Evolutionary conservation across 2,888 invertebrate species (phyloP).

Genomic region (Drosophila greeni): DNA sequence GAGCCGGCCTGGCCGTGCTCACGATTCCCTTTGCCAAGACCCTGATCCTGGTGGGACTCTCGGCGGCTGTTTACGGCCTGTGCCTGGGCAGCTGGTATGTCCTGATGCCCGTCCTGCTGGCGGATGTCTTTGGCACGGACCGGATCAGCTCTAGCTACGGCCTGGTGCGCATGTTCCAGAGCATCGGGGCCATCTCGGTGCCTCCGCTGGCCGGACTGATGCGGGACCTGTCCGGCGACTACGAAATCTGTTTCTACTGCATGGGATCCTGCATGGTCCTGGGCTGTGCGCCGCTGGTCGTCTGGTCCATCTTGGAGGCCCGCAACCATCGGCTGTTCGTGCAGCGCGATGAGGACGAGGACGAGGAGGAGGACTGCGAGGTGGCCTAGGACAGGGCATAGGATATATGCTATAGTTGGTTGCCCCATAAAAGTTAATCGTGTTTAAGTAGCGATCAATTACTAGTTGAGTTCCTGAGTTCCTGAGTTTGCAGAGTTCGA

Average conservation of each 20-base stretch:
- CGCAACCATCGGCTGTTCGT: conserved; percentile 72
- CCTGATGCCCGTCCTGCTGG: conserved; percentile 85
- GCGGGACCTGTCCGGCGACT: conserved; percentile 85
- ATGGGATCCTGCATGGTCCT: conserved; percentile 88
- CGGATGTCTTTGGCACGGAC: conserved; percentile 86
- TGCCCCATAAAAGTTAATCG: conserved; percentile 47
- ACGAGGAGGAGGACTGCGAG: conserved; percentile 73
- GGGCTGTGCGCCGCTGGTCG: conserved; percentile 84
- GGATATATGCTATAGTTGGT: conserved; percentile 48
- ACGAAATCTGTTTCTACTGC: conserved; percentile 86
- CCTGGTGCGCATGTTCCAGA: conserved; percentile 87
- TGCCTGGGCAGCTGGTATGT: conserved; percentile 89
- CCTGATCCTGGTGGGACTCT: conserved; percentile 83
- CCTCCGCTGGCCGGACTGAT: conserved; percentile 85
- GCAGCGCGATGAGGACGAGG: conserved; percentile 71
- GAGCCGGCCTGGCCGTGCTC: conserved; percentile 85
- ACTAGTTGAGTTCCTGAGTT: conserved; percentile 50
- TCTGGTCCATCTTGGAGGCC: conserved; percentile 77
- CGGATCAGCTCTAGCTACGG: conserved; percentile 88
- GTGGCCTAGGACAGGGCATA: conserved; percentile 67
- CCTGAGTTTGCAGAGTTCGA: conserved; percentile 48
- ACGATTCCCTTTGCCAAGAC: conserved; percentile 83
- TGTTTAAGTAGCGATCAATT: conserved; percentile 62
- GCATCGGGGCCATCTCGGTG: conserved; percentile 85
- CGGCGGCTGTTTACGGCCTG: conserved; percentile 85